Conservation (phyloP, 2,888 invertebrate species). For the Dasysyrphus albostriatus region DNA sequence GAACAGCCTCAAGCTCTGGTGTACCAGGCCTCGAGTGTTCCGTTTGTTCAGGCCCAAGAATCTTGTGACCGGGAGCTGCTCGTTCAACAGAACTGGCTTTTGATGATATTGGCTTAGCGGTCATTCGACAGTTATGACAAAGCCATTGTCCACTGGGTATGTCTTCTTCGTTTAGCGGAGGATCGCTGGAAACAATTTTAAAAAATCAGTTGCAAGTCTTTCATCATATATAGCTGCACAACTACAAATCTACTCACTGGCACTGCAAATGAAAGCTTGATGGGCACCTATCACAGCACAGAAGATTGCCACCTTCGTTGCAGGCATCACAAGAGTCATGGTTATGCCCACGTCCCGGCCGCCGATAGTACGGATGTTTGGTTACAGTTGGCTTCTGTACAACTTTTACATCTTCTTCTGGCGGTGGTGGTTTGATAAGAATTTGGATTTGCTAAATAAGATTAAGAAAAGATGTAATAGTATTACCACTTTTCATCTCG, state of each 20-base stretch:
- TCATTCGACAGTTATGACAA: conserved; percentile 91
- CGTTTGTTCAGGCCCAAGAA: conserved; percentile 79
- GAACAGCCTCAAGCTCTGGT: conserved; percentile 81
- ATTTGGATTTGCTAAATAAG: conserved; percentile 92
- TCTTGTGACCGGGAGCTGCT: conserved; percentile 78
- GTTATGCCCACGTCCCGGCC: conserved; percentile 95
- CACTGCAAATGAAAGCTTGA: conserved; percentile 98
- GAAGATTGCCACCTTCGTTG: conserved; percentile 96
- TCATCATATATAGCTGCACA: background rate
- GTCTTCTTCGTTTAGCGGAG: conserved; percentile 94
- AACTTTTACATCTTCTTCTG: conserved; percentile 86
- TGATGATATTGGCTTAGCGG: conserved; percentile 82
- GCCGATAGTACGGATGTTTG: conserved; percentile 92
- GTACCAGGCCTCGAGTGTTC: conserved; percentile 81
- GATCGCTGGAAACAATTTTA: conserved; percentile 88
- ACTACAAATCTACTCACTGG: conserved; percentile 88
- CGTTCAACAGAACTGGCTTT: conserved; percentile 84
- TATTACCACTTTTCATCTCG: background rate
- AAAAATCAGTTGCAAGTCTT: background rate
- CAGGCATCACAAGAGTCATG: conserved; percentile 97
- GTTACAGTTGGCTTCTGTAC: conserved; percentile 86
- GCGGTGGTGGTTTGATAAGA: conserved; percentile 93
- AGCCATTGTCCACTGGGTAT: conserved; percentile 96
- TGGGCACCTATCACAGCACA: conserved; percentile 98
- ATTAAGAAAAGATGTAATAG: background rate